phyloP scores from a whole-genome alignment of 2,113 vertebrate species.

The Collichthys lucidus region DNA sequence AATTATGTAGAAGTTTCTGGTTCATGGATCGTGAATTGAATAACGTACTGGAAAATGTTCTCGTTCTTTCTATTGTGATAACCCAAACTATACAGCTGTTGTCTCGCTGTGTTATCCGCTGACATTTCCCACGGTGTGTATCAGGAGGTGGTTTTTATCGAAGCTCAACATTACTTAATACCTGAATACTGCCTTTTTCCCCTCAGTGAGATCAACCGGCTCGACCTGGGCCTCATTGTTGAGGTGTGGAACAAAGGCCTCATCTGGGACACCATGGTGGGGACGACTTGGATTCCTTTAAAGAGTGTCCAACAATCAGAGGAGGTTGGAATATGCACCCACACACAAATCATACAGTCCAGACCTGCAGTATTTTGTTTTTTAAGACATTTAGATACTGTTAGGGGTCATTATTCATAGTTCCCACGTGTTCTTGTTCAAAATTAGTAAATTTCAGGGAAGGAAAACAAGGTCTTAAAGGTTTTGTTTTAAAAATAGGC shows the following conservation, averaged over 20 bases:
- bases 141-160: not conserved
- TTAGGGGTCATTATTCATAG: not conserved
- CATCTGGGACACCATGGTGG: slow-evolving; percentile 98
- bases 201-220: slow-evolving; percentile 93
- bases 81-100: not conserved
- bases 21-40: not conserved
- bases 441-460: too few relatives aligned
- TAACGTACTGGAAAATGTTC: not conserved
- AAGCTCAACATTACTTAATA: slow-evolving; percentile 11
- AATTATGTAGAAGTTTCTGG: slow-evolving; percentile 33
- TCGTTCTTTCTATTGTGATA: not conserved
- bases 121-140: slow-evolving; percentile 9
- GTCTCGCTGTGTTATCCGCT: slow-evolving; percentile 1
- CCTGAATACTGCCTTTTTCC: slow-evolving; percentile 5
- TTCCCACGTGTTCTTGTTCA: too few relatives aligned
- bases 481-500: too few relatives aligned
- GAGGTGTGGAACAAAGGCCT: slow-evolving; percentile 99
- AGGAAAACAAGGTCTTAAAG: too few relatives aligned
- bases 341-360: not conserved
- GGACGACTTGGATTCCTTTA: slow-evolving; percentile 94
- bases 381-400: not conserved
- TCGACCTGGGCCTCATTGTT: slow-evolving; percentile 97
- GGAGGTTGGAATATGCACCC: slow-evolving; percentile 84
- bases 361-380: not conserved
- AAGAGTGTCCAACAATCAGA: slow-evolving; percentile 92